Percentiles rank a stretch among this genome's conserved stretches.
These are phyloP conservation scores for Frankliniella fusca DNA, from an alignment of 2,888 invertebrate genomes.

Conservation along the genomic window DNA sequence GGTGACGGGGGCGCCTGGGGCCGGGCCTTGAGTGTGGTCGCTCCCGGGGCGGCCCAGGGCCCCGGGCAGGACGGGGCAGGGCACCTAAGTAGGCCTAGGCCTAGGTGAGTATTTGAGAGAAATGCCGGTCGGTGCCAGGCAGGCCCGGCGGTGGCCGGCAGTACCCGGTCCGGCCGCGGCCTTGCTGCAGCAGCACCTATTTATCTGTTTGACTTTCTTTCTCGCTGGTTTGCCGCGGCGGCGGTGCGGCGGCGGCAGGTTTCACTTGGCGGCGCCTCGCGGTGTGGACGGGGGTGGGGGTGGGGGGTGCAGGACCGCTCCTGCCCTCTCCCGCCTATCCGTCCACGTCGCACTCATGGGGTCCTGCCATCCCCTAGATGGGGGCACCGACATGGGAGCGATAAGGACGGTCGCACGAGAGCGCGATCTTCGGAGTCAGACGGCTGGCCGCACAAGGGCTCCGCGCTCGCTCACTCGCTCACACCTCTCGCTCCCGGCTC, in stretches of 20 bases:
- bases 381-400: no score
- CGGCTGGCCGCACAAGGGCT: no score
- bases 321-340: not conserved
- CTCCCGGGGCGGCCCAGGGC: not conserved
- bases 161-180: not conserved
- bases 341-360: no score
- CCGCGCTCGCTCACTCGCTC: not conserved
- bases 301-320: not conserved
- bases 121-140: not conserved
- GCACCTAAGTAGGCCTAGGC: not conserved
- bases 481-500: no score
- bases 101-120: constrained; percentile 19
- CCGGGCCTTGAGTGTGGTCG: not conserved
- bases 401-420: no score
- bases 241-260: not conserved
- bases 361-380: no score
- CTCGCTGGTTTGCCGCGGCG: not conserved
- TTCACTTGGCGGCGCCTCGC: not conserved
- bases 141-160: not conserved
- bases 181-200: not conserved
- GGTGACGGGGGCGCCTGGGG: no score
- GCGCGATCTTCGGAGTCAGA: no score
- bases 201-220: not conserved
- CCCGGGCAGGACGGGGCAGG: not conserved
- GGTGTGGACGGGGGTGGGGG: no score